Evolutionary conservation across 2,113 vertebrate genomes (phyloP), one percentile per base, ranked within the genome.

Genomic region (Coracopsis vasa): DNA sequence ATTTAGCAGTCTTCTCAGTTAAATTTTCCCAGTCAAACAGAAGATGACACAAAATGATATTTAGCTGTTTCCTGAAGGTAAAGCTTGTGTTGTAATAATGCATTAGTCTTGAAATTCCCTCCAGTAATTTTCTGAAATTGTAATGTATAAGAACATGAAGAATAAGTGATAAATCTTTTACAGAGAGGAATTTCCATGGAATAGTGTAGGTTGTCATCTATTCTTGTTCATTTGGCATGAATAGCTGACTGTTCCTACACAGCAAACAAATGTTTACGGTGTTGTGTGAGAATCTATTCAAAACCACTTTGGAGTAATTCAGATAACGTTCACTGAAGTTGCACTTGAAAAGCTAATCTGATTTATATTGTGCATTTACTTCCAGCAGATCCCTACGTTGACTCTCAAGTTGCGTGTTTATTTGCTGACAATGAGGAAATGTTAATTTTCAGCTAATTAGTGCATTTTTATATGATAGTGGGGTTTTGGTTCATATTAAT

Each of bases 61-160:
- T 82, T 85, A 66, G 58, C 54, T 81, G 16, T 84, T 90, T 95
- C 18, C 31, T 72, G 47, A 93, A 96, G 67, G 88, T 74, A 95
- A 95, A 93, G 35, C 10, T 51, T 70, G 41, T 80, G 25, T 86
- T 84, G 65, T 20, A 83, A 74, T 81, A 24, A 64, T 51, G n/a
- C 54, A 72, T 94, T 72, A 94, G 73, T 48, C 80, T 69, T 94
- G 47, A 91, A 80, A 92, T 83, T 93, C 69, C 56, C 80, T 88
- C 33, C 42, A 89, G 65, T 62, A 73, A 69, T 83, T 86, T 67
- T 33, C 48, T 86, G 80, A 94, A 92, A 72, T 51, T 93, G 86
- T 83, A 87, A 56, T 20, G 54, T 77, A 80, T 29, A 90, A 92
- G 87, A 84, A 88, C 44, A 58, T 51, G 29, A 92, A 75, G 47